Evolutionary conservation across 2,797 vertebrate species (phyloP), one percentile per base, ranked within the genome.

Genomic region (Sebastes cheni): DNA sequence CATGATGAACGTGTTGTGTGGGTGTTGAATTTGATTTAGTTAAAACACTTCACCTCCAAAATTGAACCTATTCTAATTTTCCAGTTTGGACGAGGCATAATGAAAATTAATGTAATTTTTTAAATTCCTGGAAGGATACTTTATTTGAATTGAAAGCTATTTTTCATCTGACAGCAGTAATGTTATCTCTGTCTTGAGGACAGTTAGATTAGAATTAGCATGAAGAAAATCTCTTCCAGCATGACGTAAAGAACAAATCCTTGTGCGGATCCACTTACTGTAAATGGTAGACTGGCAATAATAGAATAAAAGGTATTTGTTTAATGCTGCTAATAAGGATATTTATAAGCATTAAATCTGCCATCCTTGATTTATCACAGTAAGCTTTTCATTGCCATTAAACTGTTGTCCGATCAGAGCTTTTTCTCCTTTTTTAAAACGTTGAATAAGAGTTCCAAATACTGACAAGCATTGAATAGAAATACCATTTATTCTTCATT

Each of bases 1-100:
- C n/a, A n/a, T 14, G 14, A 55, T 12, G 12, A 55, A 11, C 3
- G 3, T 22, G 20, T 20, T 52, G 65, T 23, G 52, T 78, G 66
- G 69, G 52, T 62, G 83, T 67, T 58, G 39, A 75, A 79, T 86
- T 56, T 82, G 36, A 75, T 82, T 79, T 56, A 23, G 58, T 62
- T n/a, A 79, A 83, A 85, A 69, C 54, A 59, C 59, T 81, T 82
- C 61, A 83, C 56, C 60, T 69, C 50, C 9, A 65, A 81, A 73
- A 60, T 20, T 74, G 25, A 81, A 74, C 61, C 56, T 9, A 34
- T 22, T 77, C 34, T 73, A 66, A 75, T 87, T 80, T 68, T 13
- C 36, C 71, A 71, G 20, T 82, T 82, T 68, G 9, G 18, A 75
- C 10, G 62, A 77, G 8, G 56, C 34, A 36, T 55, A 2, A 2